Evolutionary conservation across 2,113 vertebrate genomes (phyloP), one percentile per base, ranked within the genome.

Genomic region (Aleadryas rufinucha): DNA sequence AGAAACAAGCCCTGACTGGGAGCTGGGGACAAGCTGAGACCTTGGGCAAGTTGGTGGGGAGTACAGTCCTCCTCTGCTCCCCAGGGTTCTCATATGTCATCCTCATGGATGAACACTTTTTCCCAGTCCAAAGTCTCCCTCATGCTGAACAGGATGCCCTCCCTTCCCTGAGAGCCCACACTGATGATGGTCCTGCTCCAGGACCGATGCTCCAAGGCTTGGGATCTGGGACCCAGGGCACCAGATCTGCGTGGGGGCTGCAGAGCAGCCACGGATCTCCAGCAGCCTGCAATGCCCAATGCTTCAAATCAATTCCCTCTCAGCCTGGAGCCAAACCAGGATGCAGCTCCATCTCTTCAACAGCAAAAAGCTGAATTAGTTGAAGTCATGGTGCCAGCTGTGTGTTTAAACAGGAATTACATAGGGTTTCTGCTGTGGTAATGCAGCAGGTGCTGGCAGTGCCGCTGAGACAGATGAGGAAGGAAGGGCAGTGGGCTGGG

Each of bases 281-380:
- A 47, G 63, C 53, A 94, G 42, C 63, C 68, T 9, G 6, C 13
- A 23, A 13, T 9, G 42, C 63, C 66, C 61, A 49, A 41, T 11
- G 61, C 66, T 92, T 80, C 76, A 41, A 10, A 80, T 37, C 54
- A 49, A 74, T 54, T 61, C 68, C 31, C n/a, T 56, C 71, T 84
- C 89, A 66, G 54, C n/a, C 50, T 65, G 57, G 19, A 94, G 63
- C 86, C 80, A 89, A 90, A 80, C 45, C 72, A 89, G 71, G 59
- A 83, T 84, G 44, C 89, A 81, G 80, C 63, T 95, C 76, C 50
- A 83, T 71, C 84, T 52, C 68, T 84, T 72, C 68, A 72, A n/a
- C 45, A 90, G 76, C 15, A 93, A 88, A 88, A 87, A 77, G 68
- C 89, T 84, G 89, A 90, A 92, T 64, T 78, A 42, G 85, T 69